Evolutionary conservation across 2,797 vertebrate species (phyloP).

Genomic region (Sebastes kiyomatsui): DNA sequence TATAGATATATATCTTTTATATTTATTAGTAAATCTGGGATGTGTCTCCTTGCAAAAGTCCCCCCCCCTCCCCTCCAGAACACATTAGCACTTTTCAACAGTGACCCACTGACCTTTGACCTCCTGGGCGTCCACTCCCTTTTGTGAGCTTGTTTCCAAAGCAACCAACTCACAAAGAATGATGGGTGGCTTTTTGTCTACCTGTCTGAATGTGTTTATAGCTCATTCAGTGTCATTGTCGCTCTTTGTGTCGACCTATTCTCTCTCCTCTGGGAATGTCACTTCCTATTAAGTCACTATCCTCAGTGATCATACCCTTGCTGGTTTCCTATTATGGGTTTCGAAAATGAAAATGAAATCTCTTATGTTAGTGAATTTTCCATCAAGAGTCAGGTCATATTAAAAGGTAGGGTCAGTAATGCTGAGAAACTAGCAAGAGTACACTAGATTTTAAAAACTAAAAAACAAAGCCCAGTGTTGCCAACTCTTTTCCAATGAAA

Average conservation of each 20-base stretch:
- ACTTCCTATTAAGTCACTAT: constrained; percentile 34
- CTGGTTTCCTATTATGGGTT: not conserved
- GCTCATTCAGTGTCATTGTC: constrained; percentile 23
- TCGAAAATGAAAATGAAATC: not conserved
- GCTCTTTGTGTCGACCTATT: constrained; percentile 17
- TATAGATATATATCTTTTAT: not conserved
- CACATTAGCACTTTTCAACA: not conserved
- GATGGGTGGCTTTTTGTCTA: constrained; percentile 52
- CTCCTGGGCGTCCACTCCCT: constrained; percentile 4
- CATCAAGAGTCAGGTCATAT: not conserved
- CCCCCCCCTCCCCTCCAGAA: not conserved
- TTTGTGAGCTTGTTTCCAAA: constrained; percentile 62
- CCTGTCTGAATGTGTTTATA: constrained; percentile 60
- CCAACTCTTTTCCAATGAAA: not conserved
- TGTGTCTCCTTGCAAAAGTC: not conserved
- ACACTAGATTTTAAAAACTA: not conserved
- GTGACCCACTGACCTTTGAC: constrained; percentile 66
- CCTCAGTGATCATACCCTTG: not conserved
- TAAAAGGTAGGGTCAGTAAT: not conserved
- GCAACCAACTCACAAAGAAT: constrained; percentile 54
- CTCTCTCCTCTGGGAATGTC: constrained; percentile 34
- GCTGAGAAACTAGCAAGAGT: not conserved
- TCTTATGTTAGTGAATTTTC: not conserved
- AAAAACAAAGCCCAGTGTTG: too few relatives aligned
- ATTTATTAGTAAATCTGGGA: not conserved